Base-by-base conservation (phyloP, 2,797 vertebrate species). In the Centropyge bicolor region DNA sequence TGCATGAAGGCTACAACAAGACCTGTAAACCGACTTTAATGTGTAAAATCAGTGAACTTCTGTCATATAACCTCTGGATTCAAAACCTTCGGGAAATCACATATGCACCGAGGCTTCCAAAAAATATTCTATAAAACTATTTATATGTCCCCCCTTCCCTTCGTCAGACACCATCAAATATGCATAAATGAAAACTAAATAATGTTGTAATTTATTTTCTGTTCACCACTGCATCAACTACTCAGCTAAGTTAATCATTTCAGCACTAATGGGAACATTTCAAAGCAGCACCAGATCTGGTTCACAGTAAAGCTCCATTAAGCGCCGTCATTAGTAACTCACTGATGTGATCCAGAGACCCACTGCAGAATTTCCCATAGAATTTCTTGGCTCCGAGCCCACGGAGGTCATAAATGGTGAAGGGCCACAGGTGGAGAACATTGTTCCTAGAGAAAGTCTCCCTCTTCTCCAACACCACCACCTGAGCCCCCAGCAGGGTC, bases 371-470 rank as follows among this genome's bases (percentile, higher is more conserved):
- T 80, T 95, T 97, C 6, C 98, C 97, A 0, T 98, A 98, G 88
- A 99, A 98, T 90, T 96, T 99, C 93, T 99, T 99, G 83, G 98
- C 98, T 0, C 96, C 97, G 0, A 99, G 95, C 0, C 92, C 95
- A 0, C 96, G 94, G 40, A 99, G 95, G 92, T 99, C 98, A 0
- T 91, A 95, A 83, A 99, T 99, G 86, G 97, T 98, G 94, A 93
- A 99, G 61, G 97, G 97, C 98, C 98, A 99, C 81, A 99, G 95
- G 87, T 99, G 98, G 70, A 99, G 96, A 6, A 99, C 98, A 0
- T 99, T 99, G 95, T 99, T 98, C 55, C 98, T 95, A 27, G 96
- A 96, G 88, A 99, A 99, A 20, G 92, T 82, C 5, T 95, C 95
- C 8, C 98, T 93, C 78, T 98, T 99, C 86, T 99, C 98, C 81